Evolutionary conservation across 2,888 invertebrate genomes (phyloP), one percentile per base, ranked within the genome.

Genomic region (Drosophila colorata): DNA sequence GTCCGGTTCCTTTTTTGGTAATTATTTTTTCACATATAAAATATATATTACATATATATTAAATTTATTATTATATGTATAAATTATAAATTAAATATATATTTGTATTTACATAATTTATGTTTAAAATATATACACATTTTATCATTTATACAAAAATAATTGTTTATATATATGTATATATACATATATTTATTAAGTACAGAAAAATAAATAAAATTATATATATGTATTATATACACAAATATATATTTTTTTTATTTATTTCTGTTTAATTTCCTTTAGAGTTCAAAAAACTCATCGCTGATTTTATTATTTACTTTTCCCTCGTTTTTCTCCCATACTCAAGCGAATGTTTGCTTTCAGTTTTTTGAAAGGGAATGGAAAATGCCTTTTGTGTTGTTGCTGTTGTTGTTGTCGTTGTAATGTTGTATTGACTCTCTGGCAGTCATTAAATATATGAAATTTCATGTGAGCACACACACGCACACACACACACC

Each of bases 361-460:
- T 44, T 58, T 67, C 59, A 64, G 57, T 59, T 61, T 41, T 40
- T 44, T 73, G 58, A 61, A 73, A 73, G 64, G 59, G 18, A 60
- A 55, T 35, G 5, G 31, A 41, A 49, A 67, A 76, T 80, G 69
- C 53, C 67, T 55, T 67, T 67, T 69, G 53, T 74, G 31, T 14
- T 61, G 48, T 37, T 59, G 64, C 47, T 71, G 69, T 51, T 69
- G 57, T 52, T 67, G 48, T 20, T 53, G 52, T 63, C 59, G 57
- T 61, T 56, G 55, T 59, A 31, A 31, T 67, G 56, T 56, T 47
- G 55, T 57, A 70, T 75, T 80, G 73, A 76, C 83, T 73, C 55
- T 14, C 38, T 63, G 70, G 47, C 66, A 82, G 77, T 79, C 88
- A 83, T 83, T 86, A 83, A 82, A 86, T 86, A 88, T 84, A 88